Evolutionary conservation across 2,888 invertebrate species (phyloP).

Genomic region (Saturnia pavonia): DNA sequence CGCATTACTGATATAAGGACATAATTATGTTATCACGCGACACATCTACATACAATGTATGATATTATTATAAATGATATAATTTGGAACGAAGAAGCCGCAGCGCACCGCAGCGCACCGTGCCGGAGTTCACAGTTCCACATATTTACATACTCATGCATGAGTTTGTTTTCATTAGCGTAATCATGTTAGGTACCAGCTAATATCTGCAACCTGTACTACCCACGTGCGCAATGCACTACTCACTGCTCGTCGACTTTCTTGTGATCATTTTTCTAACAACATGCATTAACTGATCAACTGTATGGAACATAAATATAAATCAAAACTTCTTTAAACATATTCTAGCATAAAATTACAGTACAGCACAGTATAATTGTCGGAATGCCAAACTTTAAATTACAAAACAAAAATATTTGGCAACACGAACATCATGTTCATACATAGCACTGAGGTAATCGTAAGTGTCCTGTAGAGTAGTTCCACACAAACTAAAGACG

Average conservation of each 20-base stretch:
- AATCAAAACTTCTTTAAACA: too few relatives aligned
- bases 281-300: too few relatives aligned
- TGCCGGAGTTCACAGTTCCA: not conserved
- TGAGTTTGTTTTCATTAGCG: constrained; percentile 32
- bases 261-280: not conserved
- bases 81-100: not conserved
- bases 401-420: too few relatives aligned
- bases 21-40: not conserved
- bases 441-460: too few relatives aligned
- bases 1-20: too few relatives aligned
- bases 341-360: too few relatives aligned
- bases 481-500: too few relatives aligned
- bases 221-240: not conserved
- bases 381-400: too few relatives aligned
- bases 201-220: not conserved
- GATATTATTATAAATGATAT: not conserved
- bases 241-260: not conserved
- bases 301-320: too few relatives aligned
- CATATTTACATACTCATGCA: constrained; percentile 24
- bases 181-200: constrained; percentile 4
- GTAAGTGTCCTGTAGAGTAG: too few relatives aligned
- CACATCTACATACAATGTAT: not conserved
- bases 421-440: too few relatives aligned
- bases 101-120: not conserved
- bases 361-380: too few relatives aligned